Conservation (phyloP, 2,113 vertebrate genomes). For the Aphelocoma coerulescens region DNA sequence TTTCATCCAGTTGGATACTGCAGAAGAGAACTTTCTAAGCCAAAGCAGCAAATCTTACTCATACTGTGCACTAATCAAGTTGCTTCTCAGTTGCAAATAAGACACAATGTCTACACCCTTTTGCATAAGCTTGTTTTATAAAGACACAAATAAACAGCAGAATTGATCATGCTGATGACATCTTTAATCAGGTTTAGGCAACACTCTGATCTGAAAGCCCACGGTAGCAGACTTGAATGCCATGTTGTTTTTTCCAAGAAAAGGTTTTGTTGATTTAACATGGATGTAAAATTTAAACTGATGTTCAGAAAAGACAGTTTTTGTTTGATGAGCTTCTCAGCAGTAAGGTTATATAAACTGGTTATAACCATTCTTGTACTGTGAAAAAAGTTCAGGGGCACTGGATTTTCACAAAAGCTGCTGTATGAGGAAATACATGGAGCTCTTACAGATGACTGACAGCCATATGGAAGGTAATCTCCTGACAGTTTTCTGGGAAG, state of each 20-base stretch:
- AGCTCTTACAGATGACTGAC: not conserved
- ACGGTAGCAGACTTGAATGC: not conserved
- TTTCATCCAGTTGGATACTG: not conserved
- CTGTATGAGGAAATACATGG: not conserved
- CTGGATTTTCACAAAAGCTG: not conserved
- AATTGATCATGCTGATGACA: not conserved
- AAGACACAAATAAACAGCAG: not conserved
- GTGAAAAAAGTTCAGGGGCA: not conserved
- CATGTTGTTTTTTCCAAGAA: not conserved
- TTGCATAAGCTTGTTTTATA: not conserved
- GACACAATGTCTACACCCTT: not conserved
- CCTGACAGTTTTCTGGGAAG: not conserved
- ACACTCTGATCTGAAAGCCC: not conserved
- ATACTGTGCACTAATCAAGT: not conserved
- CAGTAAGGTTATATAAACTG: not conserved
- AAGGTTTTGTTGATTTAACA: not conserved
- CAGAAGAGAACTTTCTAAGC: not conserved
- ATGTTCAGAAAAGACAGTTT: not conserved
- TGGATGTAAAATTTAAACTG: not conserved
- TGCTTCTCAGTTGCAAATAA: not conserved
- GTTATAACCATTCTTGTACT: not conserved
- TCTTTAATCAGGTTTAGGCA: not conserved
- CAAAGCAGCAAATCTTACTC: not conserved
- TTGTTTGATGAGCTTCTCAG: not conserved
- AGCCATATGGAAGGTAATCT: not conserved